Conservation (phyloP, 2,113 vertebrate genomes). For the Hassar affinis region DNA sequence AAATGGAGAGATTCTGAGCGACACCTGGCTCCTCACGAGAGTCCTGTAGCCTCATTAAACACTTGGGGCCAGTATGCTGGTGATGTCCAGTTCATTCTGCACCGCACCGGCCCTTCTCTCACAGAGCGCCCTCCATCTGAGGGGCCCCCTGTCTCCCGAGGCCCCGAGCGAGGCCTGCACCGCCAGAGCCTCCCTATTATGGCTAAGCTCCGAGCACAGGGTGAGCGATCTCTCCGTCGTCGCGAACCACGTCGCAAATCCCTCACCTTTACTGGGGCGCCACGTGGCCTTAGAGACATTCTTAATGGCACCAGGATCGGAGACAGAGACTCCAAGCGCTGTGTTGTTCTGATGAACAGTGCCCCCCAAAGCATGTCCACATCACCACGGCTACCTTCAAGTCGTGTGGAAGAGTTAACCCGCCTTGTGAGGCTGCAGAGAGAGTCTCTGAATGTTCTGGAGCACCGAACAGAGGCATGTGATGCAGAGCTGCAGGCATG, state of each 20-base stretch:
- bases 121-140: conserved; percentile 90
- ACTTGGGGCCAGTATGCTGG: conserved; percentile 98
- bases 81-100: conserved; percentile 92
- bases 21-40: conserved; percentile 90
- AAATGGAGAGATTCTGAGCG: conserved; percentile 95
- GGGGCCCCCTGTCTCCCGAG: conserved; percentile 75
- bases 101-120: conserved; percentile 89
- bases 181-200: conserved; percentile 91
- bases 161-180: conserved; percentile 88
- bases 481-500: conserved; percentile 82
- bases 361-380: conserved; percentile 60
- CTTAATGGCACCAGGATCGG: conserved; percentile 78
- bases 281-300: conserved; percentile 89
- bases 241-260: conserved; percentile 94
- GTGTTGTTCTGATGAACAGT: conserved; percentile 68
- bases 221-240: conserved; percentile 83
- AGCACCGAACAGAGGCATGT: conserved; percentile 82
- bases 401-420: conserved; percentile 81
- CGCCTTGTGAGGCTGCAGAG: conserved; percentile 86
- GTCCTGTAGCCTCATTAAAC: conserved; percentile 91
- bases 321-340: conserved; percentile 81
- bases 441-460: conserved; percentile 84
- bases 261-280: conserved; percentile 90
- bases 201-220: conserved; percentile 85
- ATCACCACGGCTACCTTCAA: conserved; percentile 65